phyloP scores from a whole-genome alignment of 2,113 vertebrate species.

The Platysternon megacephalum region DNA sequence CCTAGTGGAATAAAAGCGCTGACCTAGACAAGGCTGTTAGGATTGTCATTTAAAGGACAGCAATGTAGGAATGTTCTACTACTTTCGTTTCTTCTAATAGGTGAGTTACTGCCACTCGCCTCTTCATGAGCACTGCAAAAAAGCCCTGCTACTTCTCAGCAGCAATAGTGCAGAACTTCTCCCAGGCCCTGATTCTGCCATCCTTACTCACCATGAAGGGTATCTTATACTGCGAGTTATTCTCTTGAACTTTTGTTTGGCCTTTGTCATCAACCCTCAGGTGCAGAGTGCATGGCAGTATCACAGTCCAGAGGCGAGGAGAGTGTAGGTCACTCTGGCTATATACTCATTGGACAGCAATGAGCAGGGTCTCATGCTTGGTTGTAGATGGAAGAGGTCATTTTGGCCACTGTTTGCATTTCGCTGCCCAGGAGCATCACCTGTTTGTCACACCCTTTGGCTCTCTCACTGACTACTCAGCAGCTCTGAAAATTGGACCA shows the following conservation, averaged over 20 bases:
- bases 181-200: background rate
- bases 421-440: background rate
- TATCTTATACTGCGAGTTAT: background rate
- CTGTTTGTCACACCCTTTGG: background rate
- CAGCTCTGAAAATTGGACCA: background rate
- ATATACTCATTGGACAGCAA: rapidly evolving
- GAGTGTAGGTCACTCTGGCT: background rate
- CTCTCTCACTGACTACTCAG: background rate
- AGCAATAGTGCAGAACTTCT: background rate
- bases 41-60: rapidly evolving
- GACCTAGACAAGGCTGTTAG: background rate
- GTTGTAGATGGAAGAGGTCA: background rate
- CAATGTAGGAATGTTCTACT: background rate
- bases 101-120: background rate
- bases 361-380: background rate
- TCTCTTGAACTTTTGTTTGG: background rate
- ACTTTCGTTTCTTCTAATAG: background rate
- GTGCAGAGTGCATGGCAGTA: background rate
- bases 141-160: background rate
- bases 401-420: background rate
- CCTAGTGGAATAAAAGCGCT: background rate
- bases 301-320: background rate
- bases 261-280: background rate
- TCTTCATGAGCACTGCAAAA: background rate
- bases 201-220: background rate